A percentile compares a stretch with the other conserved stretches of the same genome.
Conservation (phyloP, 2,888 invertebrate species). For the Oegoconia quadripuncta region DNA sequence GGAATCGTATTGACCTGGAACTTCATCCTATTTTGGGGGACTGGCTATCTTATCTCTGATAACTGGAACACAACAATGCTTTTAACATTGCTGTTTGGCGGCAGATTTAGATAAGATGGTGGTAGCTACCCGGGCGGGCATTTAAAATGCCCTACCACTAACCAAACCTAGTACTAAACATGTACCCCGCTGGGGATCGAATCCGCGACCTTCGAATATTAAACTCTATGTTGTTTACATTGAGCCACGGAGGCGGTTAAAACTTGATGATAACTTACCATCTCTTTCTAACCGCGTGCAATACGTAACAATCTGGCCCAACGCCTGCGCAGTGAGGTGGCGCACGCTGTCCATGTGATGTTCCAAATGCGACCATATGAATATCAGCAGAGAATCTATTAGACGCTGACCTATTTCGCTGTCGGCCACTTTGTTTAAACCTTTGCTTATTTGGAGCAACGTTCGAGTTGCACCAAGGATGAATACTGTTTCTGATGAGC, state of each 20-base stretch:
- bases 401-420: slow-evolving; percentile 22
- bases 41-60: no score
- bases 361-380: slow-evolving; percentile 80
- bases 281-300: slow-evolving; percentile 35
- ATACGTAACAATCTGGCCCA: slow-evolving; percentile 42
- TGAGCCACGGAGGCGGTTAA: no score
- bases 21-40: no score
- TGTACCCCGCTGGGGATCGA: no score
- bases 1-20: no score
- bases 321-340: slow-evolving; percentile 75
- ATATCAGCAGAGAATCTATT: slow-evolving; percentile 40
- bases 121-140: no score
- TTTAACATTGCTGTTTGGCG: no score
- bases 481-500: slow-evolving; percentile 49
- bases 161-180: no score
- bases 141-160: no score
- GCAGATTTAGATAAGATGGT: no score
- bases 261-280: slow-evolving; percentile 50
- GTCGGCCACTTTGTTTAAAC: slow-evolving; percentile 21
- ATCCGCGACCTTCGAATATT: no score
- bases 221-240: not conserved
- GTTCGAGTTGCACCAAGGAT: slow-evolving; percentile 51
- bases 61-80: no score
- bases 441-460: slow-evolving; percentile 45
- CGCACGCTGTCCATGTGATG: slow-evolving; percentile 83